Evolutionary conservation across 2,888 invertebrate species (phyloP).

Genomic region (Hyles lineata): DNA sequence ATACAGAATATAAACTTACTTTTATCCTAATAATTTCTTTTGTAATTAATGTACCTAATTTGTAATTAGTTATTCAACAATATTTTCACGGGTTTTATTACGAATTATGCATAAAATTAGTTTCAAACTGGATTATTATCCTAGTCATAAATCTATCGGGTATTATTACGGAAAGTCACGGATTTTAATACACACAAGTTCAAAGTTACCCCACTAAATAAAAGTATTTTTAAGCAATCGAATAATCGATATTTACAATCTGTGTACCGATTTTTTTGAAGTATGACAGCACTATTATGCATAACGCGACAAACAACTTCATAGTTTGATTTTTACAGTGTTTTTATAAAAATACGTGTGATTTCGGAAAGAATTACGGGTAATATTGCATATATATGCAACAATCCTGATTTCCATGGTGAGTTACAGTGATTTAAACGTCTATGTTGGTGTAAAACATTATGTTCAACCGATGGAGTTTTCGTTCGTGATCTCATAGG

Average conservation of each 20-base stretch:
- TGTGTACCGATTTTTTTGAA: background rate
- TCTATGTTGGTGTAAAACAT: background rate
- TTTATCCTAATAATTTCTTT: too few relatives aligned
- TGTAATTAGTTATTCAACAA: too few relatives aligned
- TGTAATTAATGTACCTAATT: too few relatives aligned
- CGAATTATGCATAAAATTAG: too few relatives aligned
- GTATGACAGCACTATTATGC: background rate
- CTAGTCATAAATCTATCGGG: too few relatives aligned
- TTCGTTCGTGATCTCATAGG: conserved; percentile 27
- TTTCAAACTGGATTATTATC: too few relatives aligned
- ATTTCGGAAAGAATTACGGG: background rate
- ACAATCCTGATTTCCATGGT: conserved; percentile 6
- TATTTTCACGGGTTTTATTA: too few relatives aligned
- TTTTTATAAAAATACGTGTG: conserved; percentile 12
- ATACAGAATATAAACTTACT: too few relatives aligned
- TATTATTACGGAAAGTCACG: too few relatives aligned
- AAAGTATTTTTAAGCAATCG: too few relatives aligned
- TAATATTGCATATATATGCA: conserved; percentile 22
- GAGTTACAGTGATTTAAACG: background rate
- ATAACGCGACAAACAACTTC: conserved; percentile 9
- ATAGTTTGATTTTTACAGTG: background rate
- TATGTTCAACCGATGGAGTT: background rate
- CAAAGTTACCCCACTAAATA: too few relatives aligned
- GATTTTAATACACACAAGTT: too few relatives aligned
- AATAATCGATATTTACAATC: background rate